Evolutionary conservation across 2,888 invertebrate genomes (phyloP), one percentile per base, ranked within the genome.

Genomic region (Cryptocheilus praepositus): DNA sequence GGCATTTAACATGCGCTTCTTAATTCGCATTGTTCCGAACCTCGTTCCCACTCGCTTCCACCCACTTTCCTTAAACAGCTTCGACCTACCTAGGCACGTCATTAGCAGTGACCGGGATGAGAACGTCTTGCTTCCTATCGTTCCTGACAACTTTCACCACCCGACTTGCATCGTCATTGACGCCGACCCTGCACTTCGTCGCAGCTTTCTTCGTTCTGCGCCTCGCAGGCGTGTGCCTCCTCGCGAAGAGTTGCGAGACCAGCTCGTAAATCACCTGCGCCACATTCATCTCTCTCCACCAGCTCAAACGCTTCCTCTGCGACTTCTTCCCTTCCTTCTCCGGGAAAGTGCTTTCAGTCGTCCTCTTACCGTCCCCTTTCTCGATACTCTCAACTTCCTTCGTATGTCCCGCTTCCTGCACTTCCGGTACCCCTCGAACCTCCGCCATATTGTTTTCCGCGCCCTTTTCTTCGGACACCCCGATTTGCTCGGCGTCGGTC

Each of bases 231-330:
- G 49, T 59, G 58, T 46, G 64, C 8, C 13, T 69, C 8, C 75
- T 65, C 46, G 70, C 15, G 16, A 49, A 46, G 21, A 76, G 65
- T 60, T 67, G 70, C 16, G 61, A 45, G 45, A 77, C 71, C 28
- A 77, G 74, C 13, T 74, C 69, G 8, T 74, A 21, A 58, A 74
- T 60, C 36, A 69, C 60, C 51, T 71, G 71, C 7, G 58, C 57
- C 0, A 76, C 18, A 16, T 53, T 44, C 7, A 65, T 36, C 13
- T 60, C 49, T 25, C 43, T 77, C 70, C 73, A 70, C 68, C 72
- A 67, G 36, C 57, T 60, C 25, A 18, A 5, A 49, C 3, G 18
- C 16, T 49, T 49, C 49, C 8, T 49, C 49, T 49, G n/a, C 16
- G 49, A n/a, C 49, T 49, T 49, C 49, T 16, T 49, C 18, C 5